Percentiles rank a stretch among this genome's conserved stretches.
Evolutionary conservation across 2,888 invertebrate species (phyloP).

Genomic region (Salpingus planirostris): DNA sequence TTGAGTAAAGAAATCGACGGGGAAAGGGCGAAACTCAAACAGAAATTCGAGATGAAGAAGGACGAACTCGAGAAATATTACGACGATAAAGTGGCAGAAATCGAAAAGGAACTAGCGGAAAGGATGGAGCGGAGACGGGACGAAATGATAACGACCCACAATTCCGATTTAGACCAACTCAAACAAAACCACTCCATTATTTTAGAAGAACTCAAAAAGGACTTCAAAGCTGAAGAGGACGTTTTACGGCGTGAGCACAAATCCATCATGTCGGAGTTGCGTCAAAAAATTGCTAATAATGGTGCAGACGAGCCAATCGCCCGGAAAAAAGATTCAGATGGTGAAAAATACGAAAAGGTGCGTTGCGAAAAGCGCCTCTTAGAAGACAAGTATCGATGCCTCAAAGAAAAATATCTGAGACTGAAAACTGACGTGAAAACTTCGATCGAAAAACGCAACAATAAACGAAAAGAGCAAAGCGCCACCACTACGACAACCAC

Average conservation of each 20-base stretch:
- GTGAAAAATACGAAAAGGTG: conserved; percentile 51
- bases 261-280: conserved; percentile 54
- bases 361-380: conserved; percentile 61
- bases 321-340: conserved; percentile 29
- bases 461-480: conserved; percentile 53
- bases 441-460: conserved; percentile 64
- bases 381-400: conserved; percentile 68
- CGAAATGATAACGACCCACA: conserved; percentile 47
- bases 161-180: conserved; percentile 46
- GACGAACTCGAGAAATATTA: conserved; percentile 44
- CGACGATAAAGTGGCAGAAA: conserved; percentile 44
- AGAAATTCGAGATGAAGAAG: conserved; percentile 33
- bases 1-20: conserved; percentile 26
- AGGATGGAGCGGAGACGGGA: conserved; percentile 40
- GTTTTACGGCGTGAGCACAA: conserved; percentile 59
- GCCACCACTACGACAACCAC: conserved; percentile 45
- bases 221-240: conserved; percentile 61
- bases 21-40: conserved; percentile 33
- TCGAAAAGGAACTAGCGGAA: conserved; percentile 47
- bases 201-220: conserved; percentile 52
- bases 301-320: background rate
- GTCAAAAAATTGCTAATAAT: conserved; percentile 46
- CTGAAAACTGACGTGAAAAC: conserved; percentile 73
- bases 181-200: conserved; percentile 51
- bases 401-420: conserved; percentile 73